These are phyloP conservation scores for Saccostrea cuccullata DNA, from an alignment of 1,140 invertebrate species.

Conservation along the genomic window DNA sequence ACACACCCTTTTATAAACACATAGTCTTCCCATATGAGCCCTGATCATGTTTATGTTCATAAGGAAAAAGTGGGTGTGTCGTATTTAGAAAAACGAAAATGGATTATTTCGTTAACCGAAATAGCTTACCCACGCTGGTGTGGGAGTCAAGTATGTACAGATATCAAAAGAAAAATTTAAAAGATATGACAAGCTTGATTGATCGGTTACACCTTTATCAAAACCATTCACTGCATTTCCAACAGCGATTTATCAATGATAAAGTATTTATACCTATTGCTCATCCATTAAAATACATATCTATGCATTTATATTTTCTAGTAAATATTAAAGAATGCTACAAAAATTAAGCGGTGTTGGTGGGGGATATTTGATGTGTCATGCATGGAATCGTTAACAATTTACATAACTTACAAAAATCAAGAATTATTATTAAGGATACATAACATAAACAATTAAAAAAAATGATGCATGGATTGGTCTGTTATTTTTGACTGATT, in stretches of 20 bases:
- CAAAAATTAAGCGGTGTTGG: neutral
- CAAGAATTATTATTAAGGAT: too few relatives aligned
- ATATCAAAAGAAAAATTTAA: conserved; percentile 16
- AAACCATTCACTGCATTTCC: conserved; percentile 24
- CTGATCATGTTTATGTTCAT: conserved; percentile 6
- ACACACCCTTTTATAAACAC: neutral
- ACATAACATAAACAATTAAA: too few relatives aligned
- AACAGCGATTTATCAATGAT: neutral
- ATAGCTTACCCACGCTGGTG: neutral
- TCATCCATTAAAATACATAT: neutral
- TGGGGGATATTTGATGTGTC: neutral
- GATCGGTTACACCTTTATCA: neutral
- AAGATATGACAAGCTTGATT: conserved; percentile 25
- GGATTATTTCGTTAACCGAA: neutral
- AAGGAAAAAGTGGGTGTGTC: neutral
- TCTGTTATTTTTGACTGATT: too few relatives aligned
- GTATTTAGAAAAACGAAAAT: neutral
- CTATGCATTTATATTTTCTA: neutral
- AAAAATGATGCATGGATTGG: too few relatives aligned
- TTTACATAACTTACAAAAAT: too few relatives aligned
- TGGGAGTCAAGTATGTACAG: neutral
- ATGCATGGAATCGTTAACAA: too few relatives aligned
- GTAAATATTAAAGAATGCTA: neutral
- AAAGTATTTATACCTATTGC: conserved; percentile 11
- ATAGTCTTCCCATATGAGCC: neutral